Percentiles rank a stretch among this genome's conserved stretches.
Conservation (phyloP, 2,113 vertebrate species). For the Seriola rivoliana region DNA sequence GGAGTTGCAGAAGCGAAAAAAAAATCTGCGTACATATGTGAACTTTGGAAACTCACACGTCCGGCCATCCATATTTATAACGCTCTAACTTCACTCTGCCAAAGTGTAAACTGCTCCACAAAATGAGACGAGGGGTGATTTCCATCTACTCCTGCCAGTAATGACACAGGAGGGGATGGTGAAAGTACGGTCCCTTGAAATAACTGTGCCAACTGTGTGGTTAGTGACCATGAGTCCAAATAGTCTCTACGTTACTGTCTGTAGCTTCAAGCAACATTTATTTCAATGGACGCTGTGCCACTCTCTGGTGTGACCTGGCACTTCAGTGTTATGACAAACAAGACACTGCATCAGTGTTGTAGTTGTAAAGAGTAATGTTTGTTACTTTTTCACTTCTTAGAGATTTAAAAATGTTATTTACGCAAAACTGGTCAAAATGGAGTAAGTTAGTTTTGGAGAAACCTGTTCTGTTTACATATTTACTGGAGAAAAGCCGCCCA, state of each 20-base stretch:
- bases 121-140: neutral
- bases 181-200: neutral
- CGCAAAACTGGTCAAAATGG: neutral
- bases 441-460: conserved; percentile 17
- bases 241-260: neutral
- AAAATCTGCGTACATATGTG: neutral
- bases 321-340: neutral
- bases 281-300: neutral
- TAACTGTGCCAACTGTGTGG: neutral
- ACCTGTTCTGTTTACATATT: conserved; percentile 10
- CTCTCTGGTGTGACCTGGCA: neutral
- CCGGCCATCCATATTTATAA: neutral
- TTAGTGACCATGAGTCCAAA: neutral
- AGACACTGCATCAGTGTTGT: neutral
- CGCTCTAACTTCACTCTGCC: neutral
- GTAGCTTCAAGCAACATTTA: neutral
- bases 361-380: neutral
- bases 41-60: neutral
- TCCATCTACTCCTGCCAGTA: neutral
- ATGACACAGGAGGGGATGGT: neutral
- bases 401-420: neutral
- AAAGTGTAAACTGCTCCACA: neutral
- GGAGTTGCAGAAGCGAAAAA: too few species aligned
- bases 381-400: neutral
- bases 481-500: neutral